phyloP scores from a whole-genome alignment of 2,113 vertebrate species.

The Paraplagusia blochii region DNA sequence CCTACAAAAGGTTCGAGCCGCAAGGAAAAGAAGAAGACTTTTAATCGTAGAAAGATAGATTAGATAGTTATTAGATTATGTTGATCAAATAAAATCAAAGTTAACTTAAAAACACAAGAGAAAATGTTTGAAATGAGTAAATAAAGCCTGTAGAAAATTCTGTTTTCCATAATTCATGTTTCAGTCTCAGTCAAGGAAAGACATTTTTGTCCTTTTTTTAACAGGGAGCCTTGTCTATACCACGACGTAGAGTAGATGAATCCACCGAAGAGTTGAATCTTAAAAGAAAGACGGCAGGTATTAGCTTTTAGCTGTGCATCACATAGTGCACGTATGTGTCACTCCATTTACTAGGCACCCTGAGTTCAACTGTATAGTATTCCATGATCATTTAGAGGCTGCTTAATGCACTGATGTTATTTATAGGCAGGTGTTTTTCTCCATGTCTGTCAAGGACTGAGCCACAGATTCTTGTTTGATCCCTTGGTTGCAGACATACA shows the following conservation, averaged over 20 bases:
- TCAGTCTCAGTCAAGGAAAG: background rate
- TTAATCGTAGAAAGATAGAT: too few relatives aligned
- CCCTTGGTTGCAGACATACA: conserved; percentile 20
- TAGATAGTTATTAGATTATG: too few relatives aligned
- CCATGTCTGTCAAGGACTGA: conserved; percentile 47
- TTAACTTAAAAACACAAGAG: too few relatives aligned
- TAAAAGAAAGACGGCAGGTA: conserved; percentile 48
- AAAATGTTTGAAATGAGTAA: too few relatives aligned
- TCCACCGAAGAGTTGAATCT: conserved; percentile 15
- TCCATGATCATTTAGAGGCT: conserved; percentile 59
- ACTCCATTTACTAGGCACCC: conserved; percentile 57
- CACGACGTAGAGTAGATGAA: conserved; percentile 16
- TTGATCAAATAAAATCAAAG: too few relatives aligned
- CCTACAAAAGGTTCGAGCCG: too few relatives aligned
- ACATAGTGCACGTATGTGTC: conserved; percentile 63
- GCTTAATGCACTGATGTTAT: conserved; percentile 61
- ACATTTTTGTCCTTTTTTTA: conserved; percentile 19
- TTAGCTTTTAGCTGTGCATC: conserved; percentile 48
- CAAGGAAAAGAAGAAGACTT: too few relatives aligned
- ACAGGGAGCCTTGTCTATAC: conserved; percentile 39
- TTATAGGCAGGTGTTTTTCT: conserved; percentile 64
- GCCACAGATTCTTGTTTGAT: conserved; percentile 37
- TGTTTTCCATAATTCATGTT: too few relatives aligned
- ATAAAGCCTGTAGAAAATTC: too few relatives aligned
- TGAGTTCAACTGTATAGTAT: conserved; percentile 64